Percentiles rank a stretch among this genome's conserved stretches.
phyloP scores from a whole-genome alignment of 2,113 vertebrate species.

The Grammomys surdaster region DNA sequence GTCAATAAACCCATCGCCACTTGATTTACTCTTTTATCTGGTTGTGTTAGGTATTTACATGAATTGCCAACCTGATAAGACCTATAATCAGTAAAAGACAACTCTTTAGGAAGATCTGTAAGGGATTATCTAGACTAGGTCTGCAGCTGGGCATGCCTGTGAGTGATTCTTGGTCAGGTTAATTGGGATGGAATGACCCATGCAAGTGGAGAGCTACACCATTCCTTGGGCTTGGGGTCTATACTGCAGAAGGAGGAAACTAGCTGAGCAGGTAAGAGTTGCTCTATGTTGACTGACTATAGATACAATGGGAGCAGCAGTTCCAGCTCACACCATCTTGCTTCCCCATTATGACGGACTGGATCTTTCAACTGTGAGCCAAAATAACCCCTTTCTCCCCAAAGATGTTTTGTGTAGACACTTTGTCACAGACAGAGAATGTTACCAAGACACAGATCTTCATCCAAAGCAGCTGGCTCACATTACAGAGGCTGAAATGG shows the following conservation, averaged over 20 bases:
- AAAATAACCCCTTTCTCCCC: not conserved
- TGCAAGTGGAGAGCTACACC: not conserved
- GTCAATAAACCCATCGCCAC: not conserved
- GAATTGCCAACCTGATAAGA: not conserved
- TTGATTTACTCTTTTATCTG: not conserved
- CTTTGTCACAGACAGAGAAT: not conserved
- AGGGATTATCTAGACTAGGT: not conserved
- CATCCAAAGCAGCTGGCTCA: not conserved
- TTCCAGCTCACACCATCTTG: not conserved
- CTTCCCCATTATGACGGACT: not conserved
- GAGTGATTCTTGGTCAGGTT: not conserved
- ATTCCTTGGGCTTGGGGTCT: not conserved
- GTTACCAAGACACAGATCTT: not conserved
- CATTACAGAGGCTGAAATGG: not conserved
- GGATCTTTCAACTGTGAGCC: not conserved
- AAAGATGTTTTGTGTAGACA: not conserved
- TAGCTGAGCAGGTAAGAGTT: not conserved
- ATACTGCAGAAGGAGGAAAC: not conserved
- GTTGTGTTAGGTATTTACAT: not conserved
- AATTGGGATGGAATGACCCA: not conserved
- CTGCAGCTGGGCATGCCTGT: not conserved
- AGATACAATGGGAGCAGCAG: not conserved
- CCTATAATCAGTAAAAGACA: not conserved
- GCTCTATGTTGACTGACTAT: too few relatives aligned
- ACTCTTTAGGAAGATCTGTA: not conserved